phyloP scores from a whole-genome alignment of 2,113 vertebrate species.

The Mormyrus lacerda region DNA sequence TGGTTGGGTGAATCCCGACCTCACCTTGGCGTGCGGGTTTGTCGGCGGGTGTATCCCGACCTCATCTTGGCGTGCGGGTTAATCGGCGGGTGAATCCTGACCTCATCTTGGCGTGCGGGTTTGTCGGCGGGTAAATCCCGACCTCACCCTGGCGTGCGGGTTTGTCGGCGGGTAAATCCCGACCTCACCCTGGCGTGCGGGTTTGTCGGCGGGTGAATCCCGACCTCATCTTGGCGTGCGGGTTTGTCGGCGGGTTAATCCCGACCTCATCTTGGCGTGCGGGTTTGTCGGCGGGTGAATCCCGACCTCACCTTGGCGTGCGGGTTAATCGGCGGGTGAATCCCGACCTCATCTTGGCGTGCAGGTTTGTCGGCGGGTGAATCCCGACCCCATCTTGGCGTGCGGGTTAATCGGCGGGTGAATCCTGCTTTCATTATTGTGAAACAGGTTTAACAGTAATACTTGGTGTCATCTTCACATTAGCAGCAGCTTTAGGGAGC shows the following conservation, averaged over 20 bases:
- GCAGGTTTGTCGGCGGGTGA: too few relatives aligned
- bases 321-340: too few relatives aligned
- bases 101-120: neutral
- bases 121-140: neutral
- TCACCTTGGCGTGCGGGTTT: neutral
- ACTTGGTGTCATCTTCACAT: neutral
- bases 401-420: neutral
- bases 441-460: neutral
- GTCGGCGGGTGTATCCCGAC: too few relatives aligned
- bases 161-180: too few relatives aligned
- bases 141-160: neutral
- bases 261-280: neutral
- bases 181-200: neutral
- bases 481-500: neutral
- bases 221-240: neutral
- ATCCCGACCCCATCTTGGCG: neutral
- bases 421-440: neutral
- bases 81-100: too few relatives aligned
- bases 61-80: neutral
- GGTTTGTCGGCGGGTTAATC: too few relatives aligned
- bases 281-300: too few relatives aligned
- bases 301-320: neutral
- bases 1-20: too few relatives aligned
- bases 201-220: too few relatives aligned
- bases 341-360: neutral